phyloP scores from a whole-genome alignment of 2,888 invertebrate genomes.

The Oxytorus armatus region DNA sequence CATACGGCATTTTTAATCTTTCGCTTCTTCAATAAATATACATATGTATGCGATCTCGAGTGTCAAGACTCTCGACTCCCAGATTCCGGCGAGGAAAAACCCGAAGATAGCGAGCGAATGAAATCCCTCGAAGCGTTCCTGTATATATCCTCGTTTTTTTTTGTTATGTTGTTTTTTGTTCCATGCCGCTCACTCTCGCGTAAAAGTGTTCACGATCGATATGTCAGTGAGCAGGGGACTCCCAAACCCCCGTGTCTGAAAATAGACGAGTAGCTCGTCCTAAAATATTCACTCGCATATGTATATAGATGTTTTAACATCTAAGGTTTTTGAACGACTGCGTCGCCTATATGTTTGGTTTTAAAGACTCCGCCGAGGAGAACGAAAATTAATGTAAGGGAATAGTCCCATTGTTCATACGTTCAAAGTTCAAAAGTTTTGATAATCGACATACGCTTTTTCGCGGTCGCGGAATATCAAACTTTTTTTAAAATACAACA shows the following conservation, averaged over 20 bases:
- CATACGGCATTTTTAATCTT: neutral
- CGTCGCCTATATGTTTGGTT: conserved; percentile 38
- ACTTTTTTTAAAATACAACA: too few species aligned
- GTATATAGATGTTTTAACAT: neutral
- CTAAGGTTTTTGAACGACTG: conserved; percentile 2
- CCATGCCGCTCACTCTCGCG: too few species aligned
- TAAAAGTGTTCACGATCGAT: conserved; percentile 73
- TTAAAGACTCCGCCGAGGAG: neutral
- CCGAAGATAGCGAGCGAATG: too few species aligned
- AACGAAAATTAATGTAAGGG: neutral
- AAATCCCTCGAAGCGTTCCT: neutral
- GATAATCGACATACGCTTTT: neutral
- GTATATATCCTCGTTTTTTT: conserved; percentile 7
- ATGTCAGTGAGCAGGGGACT: conserved; percentile 58
- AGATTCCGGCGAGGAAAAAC: too few species aligned
- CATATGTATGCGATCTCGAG: neutral
- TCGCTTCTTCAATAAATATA: neutral
- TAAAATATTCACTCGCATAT: conserved; percentile 26
- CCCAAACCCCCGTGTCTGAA: conserved; percentile 69
- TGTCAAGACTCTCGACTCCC: too few species aligned
- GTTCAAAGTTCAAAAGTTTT: conserved; percentile 2
- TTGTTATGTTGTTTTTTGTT: conserved; percentile 7
- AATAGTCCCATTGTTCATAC: neutral
- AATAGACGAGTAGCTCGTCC: conserved; percentile 71
- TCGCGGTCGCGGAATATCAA: too few species aligned